Conservation (phyloP, 2,888 invertebrate species). For the Hypomecis punctinalis region DNA sequence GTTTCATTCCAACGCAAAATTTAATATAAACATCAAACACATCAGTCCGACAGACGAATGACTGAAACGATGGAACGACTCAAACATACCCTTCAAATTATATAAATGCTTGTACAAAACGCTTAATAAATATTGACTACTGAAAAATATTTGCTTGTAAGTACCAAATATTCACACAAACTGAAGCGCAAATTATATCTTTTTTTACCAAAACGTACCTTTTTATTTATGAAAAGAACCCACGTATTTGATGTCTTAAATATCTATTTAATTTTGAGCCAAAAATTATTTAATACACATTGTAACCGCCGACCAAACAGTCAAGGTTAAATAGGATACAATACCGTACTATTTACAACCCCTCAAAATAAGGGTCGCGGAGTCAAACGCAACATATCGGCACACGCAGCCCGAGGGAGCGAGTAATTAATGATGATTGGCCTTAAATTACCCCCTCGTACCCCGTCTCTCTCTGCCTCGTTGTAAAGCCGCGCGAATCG, state of each 20-base stretch:
- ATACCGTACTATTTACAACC: slow-evolving; percentile 46
- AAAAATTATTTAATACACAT: slow-evolving; percentile 8
- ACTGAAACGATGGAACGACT: too few relatives aligned
- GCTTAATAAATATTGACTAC: too few relatives aligned
- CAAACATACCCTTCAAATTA: too few relatives aligned
- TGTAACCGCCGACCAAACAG: slow-evolving; percentile 20
- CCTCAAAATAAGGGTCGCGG: slow-evolving; percentile 52
- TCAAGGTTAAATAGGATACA: slow-evolving; percentile 48
- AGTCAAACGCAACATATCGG: slow-evolving; percentile 49
- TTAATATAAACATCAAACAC: too few relatives aligned
- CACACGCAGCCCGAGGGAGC: slow-evolving; percentile 72
- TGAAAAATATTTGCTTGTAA: too few relatives aligned
- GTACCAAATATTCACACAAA: too few relatives aligned
- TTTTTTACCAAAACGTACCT: too few relatives aligned
- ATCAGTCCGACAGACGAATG: too few relatives aligned
- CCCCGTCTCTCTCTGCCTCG: slow-evolving; percentile 61
- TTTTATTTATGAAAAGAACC: too few relatives aligned
- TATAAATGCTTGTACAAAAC: too few relatives aligned
- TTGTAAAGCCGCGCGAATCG: slow-evolving; percentile 65
- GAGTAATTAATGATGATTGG: slow-evolving; percentile 85
- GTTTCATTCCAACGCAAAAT: too few relatives aligned
- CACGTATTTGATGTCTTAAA: background rate
- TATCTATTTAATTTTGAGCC: background rate
- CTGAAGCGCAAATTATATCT: too few relatives aligned
- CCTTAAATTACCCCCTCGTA: slow-evolving; percentile 81